Conservation (phyloP, 2,888 invertebrate genomes). For the Lamellibrachia satsuma region DNA sequence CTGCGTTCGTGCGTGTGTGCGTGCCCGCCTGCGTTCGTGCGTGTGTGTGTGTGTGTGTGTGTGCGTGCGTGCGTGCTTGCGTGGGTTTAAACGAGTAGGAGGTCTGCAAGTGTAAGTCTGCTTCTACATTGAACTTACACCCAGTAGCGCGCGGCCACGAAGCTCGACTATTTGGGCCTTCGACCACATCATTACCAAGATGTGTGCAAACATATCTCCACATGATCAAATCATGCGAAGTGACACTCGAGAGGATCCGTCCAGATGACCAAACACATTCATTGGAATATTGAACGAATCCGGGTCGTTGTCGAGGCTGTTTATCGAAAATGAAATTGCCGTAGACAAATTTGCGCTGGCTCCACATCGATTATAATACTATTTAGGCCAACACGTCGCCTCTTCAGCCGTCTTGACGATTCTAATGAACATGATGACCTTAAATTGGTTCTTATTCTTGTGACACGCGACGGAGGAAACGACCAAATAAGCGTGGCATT, state of each 20-base stretch:
- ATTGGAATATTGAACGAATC: not conserved
- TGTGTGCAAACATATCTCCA: not conserved
- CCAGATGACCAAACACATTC: slow-evolving; percentile 9
- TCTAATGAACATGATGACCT: not conserved
- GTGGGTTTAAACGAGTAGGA: not conserved
- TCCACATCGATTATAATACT: not conserved
- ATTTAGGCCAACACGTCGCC: not conserved
- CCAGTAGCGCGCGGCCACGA: not conserved
- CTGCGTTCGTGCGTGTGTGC: no score
- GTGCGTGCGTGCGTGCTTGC: not conserved
- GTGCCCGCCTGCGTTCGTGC: no score
- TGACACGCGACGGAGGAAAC: not conserved
- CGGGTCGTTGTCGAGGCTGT: not conserved
- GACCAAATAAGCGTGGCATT: not conserved
- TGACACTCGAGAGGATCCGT: not conserved
- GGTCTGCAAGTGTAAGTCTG: not conserved
- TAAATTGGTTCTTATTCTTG: not conserved
- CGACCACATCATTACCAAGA: not conserved
- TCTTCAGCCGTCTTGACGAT: not conserved
- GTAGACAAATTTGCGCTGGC: slow-evolving; percentile 9
- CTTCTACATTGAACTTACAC: not conserved
- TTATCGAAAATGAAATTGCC: not conserved
- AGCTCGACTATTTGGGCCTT: not conserved
- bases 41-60: not conserved
- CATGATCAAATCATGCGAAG: not conserved